Evolutionary conservation across 2,113 vertebrate species (phyloP).

Genomic region (Rhadina sibilatrix): DNA sequence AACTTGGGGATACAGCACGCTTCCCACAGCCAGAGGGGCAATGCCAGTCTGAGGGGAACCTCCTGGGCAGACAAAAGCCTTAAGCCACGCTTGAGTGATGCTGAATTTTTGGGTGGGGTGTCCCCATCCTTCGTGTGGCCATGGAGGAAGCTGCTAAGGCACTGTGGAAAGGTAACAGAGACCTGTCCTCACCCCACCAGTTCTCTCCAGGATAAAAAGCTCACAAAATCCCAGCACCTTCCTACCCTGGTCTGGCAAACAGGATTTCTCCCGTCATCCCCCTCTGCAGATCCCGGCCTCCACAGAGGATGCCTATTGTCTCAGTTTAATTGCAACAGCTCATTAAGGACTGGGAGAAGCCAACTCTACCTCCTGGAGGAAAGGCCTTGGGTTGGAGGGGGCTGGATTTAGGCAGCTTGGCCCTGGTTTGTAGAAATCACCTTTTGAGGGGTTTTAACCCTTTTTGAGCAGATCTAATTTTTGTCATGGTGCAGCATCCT

Average conservation of each 20-base stretch:
- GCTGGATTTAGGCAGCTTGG: neutral
- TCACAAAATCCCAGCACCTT: neutral
- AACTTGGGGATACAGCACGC: rapidly evolving
- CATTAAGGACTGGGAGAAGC: neutral
- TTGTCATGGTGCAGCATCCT: neutral
- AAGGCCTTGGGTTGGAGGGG: neutral
- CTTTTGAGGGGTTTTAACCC: neutral
- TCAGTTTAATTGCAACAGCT: neutral
- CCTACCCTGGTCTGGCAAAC: rapidly evolving
- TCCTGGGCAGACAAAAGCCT: neutral
- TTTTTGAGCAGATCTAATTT: neutral
- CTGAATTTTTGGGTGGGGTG: neutral
- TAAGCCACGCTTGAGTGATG: rapidly evolving
- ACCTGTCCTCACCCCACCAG: neutral
- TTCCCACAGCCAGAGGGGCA: neutral
- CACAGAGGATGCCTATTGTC: neutral
- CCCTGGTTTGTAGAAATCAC: neutral
- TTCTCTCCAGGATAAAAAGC: neutral
- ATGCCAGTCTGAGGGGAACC: neutral
- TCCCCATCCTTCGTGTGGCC: neutral
- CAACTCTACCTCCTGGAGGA: neutral
- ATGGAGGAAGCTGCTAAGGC: neutral
- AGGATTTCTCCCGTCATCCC: neutral
- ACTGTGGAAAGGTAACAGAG: neutral
- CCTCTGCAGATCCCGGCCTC: neutral